phyloP scores from a whole-genome alignment of 2,888 invertebrate species.

The Mantis religiosa region DNA sequence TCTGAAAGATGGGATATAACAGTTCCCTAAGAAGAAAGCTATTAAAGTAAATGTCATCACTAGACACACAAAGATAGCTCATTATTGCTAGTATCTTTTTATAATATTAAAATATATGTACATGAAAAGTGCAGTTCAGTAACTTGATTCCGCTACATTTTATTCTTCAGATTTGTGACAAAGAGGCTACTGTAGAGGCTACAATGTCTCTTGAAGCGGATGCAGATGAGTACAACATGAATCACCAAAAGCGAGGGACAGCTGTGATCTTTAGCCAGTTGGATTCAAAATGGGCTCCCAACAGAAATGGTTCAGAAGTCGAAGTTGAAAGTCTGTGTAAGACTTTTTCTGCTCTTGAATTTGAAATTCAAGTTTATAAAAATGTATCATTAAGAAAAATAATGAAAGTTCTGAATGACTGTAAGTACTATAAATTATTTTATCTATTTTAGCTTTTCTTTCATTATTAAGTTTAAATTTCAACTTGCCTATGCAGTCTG shows the following conservation, averaged over 20 bases:
- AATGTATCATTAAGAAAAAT: conserved; percentile 44
- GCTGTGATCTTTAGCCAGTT: conserved; percentile 60
- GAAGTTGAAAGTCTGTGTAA: conserved; percentile 43
- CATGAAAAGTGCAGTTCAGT: no score
- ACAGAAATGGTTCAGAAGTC: conserved; percentile 43
- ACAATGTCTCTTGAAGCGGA: conserved; percentile 35
- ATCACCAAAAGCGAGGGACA: conserved; percentile 48
- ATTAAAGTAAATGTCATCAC: no score
- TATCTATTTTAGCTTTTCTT: no score
- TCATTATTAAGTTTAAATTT: no score
- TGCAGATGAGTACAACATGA: conserved; percentile 51
- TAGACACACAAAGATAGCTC: no score
- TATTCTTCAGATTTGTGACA: no score
- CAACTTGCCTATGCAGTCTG: no score
- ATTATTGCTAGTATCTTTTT: no score
- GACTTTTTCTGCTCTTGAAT: conserved; percentile 44
- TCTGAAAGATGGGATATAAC: no score
- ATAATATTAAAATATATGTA: no score
- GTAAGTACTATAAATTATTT: conserved; percentile 32
- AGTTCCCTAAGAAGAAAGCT: no score
- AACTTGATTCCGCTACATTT: no score
- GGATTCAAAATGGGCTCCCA: conserved; percentile 35
- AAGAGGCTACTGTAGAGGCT: conserved; percentile 1
- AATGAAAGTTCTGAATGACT: conserved; percentile 36
- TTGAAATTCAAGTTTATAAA: conserved; percentile 38